A percentile compares a stretch with the other conserved stretches of the same genome.
Conservation (phyloP, 2,888 invertebrate species). For the Terebella lapidaria region DNA sequence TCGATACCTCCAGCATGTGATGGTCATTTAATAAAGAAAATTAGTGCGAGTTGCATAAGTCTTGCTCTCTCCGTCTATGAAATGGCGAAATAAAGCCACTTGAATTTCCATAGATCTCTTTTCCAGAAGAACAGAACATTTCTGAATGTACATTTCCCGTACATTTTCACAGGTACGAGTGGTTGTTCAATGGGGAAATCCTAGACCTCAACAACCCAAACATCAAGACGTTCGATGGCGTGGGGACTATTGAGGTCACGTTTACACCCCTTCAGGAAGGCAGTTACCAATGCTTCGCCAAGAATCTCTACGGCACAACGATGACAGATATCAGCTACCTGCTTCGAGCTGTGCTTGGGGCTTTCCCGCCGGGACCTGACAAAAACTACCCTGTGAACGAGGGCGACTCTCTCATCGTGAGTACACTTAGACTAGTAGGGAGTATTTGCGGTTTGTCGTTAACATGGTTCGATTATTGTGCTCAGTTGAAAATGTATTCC, state of each 20-base stretch:
- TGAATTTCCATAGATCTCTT: no score
- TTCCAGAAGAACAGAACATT: no score
- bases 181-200: background rate
- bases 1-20: no score
- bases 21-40: no score
- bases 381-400: background rate
- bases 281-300: background rate
- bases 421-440: no score
- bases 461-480: no score
- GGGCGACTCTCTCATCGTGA: no score
- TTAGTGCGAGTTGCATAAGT: no score
- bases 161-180: background rate
- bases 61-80: no score
- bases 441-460: no score
- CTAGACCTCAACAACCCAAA: background rate
- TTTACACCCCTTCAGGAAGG: background rate
- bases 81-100: no score
- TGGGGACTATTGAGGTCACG: background rate
- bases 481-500: background rate
- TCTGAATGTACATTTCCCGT: no score
- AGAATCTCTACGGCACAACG: background rate
- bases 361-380: background rate
- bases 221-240: background rate
- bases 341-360: background rate
- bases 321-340: background rate